phyloP scores from a whole-genome alignment of 2,113 vertebrate genomes.

The Oncorhynchus masou region DNA sequence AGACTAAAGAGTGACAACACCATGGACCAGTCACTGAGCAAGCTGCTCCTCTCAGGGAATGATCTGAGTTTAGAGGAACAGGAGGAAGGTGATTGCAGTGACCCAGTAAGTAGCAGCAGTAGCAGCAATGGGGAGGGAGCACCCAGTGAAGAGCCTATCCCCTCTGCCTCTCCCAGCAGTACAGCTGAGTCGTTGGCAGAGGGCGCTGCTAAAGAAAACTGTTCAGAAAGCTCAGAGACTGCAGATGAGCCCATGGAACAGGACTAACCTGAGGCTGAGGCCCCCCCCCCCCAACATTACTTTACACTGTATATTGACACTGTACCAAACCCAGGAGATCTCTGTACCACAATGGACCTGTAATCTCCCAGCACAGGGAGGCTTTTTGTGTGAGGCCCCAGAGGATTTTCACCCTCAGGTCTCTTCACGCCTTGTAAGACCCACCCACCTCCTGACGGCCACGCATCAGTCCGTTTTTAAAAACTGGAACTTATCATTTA shows the following conservation, averaged over 20 bases:
- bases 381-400: conserved; percentile 27
- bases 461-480: conserved; percentile 80
- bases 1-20: conserved; percentile 66
- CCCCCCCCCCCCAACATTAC: conserved; percentile 5
- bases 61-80: conserved; percentile 62
- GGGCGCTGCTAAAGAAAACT: conserved; percentile 79
- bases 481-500: conserved; percentile 80
- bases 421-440: conserved; percentile 51
- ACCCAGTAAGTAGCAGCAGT: conserved; percentile 50
- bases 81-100: conserved; percentile 62
- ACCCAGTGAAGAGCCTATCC: conserved; percentile 65
- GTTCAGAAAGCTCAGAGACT: conserved; percentile 74
- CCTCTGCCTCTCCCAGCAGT: conserved; percentile 64
- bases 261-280: conserved; percentile 68
- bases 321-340: conserved; percentile 73
- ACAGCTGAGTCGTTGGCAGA: conserved; percentile 77
- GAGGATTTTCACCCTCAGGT: conserved; percentile 54
- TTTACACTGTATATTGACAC: conserved; percentile 61
- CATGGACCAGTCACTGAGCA: conserved; percentile 78
- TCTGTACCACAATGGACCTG: conserved; percentile 78
- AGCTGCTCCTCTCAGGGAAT: no score
- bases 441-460: conserved; percentile 33
- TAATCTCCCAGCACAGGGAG: conserved; percentile 48
- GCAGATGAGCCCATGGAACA: conserved; percentile 84
- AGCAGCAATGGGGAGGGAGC: conserved; percentile 54